Conservation (phyloP, 2,888 invertebrate genomes). For the Alloscopus bannaensis region DNA sequence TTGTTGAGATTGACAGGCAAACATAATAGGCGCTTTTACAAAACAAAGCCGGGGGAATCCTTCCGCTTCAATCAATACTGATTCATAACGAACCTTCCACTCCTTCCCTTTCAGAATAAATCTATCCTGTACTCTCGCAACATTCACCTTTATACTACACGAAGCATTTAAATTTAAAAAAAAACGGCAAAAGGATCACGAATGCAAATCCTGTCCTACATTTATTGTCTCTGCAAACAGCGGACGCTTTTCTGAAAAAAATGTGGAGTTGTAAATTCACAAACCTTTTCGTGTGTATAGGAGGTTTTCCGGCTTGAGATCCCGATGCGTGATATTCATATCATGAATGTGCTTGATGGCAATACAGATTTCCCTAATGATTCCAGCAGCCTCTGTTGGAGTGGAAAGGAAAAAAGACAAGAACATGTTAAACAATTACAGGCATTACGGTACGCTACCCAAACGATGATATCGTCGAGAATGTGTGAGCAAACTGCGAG, state of each 20-base stretch:
- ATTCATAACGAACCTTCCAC: neutral
- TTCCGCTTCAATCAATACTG: too few species aligned
- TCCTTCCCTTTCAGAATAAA: slow-evolving; percentile 4
- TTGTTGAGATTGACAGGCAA: too few species aligned
- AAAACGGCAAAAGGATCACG: too few species aligned
- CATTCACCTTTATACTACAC: too few species aligned
- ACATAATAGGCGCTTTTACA: neutral
- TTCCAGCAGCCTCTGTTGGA: slow-evolving; percentile 89
- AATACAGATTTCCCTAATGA: slow-evolving; percentile 97
- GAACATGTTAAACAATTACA: too few species aligned
- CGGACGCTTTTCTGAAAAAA: neutral
- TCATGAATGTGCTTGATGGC: slow-evolving; percentile 96
- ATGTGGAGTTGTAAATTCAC: slow-evolving; percentile 15
- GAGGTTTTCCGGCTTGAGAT: slow-evolving; percentile 98
- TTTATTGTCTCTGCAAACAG: too few species aligned
- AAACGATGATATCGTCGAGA: slow-evolving; percentile 4
- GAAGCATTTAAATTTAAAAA: too few species aligned
- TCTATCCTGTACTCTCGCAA: too few species aligned
- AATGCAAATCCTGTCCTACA: too few species aligned
- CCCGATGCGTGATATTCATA: slow-evolving; percentile 96
- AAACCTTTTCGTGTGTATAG: slow-evolving; percentile 86
- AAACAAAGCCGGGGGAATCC: too few species aligned
- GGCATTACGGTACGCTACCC: too few species aligned
- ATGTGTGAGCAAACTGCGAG: neutral
- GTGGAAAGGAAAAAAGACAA: slow-evolving; percentile 14